Evolutionary conservation across 1,140 invertebrate genomes (phyloP).

Genomic region (Scaptomyza hsui): DNA sequence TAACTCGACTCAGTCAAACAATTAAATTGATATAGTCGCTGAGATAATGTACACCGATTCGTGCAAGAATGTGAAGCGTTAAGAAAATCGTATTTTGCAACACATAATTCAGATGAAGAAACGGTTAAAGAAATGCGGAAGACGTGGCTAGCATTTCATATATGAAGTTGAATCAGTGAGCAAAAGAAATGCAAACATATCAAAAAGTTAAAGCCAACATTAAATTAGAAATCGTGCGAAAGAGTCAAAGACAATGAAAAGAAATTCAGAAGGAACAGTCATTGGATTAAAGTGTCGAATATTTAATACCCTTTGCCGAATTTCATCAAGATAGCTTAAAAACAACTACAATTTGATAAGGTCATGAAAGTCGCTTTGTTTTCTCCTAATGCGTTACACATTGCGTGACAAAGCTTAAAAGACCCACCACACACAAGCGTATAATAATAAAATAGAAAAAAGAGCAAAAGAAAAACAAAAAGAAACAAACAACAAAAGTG

Average conservation of each 20-base stretch:
- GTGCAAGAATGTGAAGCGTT: constrained; percentile 51
- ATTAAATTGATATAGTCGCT: constrained; percentile 32
- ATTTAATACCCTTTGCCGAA: not conserved
- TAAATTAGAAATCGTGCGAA: constrained; percentile 75
- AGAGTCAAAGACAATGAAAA: constrained; percentile 40
- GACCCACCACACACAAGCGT: not conserved
- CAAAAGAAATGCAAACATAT: constrained; percentile 28
- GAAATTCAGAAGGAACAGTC: constrained; percentile 5
- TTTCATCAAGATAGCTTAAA: not conserved
- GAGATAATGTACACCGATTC: constrained; percentile 27
- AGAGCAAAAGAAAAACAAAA: not conserved
- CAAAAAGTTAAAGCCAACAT: constrained; percentile 19
- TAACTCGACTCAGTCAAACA: constrained; percentile 26
- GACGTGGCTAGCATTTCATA: constrained; percentile 42
- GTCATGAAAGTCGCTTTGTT: not conserved
- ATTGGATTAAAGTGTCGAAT: not conserved
- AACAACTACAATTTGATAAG: not conserved
- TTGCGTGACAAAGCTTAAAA: not conserved
- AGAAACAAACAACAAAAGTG: constrained; percentile 31
- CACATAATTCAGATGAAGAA: constrained; percentile 23
- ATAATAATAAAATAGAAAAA: not conserved
- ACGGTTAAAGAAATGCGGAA: constrained; percentile 59
- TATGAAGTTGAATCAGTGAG: not conserved
- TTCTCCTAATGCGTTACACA: not conserved
- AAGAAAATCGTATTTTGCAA: constrained; percentile 55